Conservation (phyloP, 2,113 vertebrate genomes). For the Dermatemys mawii region DNA sequence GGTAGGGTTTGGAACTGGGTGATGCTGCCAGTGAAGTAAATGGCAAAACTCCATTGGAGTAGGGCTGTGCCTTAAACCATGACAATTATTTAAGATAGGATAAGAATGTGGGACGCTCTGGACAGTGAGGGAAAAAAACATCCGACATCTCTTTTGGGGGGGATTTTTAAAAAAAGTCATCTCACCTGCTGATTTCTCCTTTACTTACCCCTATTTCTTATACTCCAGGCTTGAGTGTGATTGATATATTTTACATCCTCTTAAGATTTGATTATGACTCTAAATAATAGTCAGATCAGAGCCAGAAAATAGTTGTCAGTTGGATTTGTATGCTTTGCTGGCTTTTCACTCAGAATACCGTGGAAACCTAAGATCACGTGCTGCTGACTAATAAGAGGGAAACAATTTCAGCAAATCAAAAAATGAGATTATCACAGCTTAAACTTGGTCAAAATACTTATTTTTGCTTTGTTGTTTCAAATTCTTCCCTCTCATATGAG, state of each 20-base stretch:
- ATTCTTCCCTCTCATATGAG: background rate
- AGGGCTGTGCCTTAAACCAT: background rate
- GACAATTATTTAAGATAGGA: background rate
- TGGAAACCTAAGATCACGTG: background rate
- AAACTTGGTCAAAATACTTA: background rate
- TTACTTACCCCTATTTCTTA: background rate
- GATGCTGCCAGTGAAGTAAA: slow-evolving; percentile 21
- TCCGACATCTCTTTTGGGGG: background rate
- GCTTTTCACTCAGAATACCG: background rate
- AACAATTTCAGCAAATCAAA: background rate
- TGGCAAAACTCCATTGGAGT: background rate
- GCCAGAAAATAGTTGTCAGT: background rate
- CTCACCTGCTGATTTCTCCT: background rate
- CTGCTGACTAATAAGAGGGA: background rate
- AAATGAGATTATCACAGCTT: background rate
- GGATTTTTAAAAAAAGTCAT: background rate
- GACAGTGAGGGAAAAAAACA: background rate
- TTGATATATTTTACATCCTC: background rate
- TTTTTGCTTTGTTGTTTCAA: background rate
- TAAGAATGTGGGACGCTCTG: background rate
- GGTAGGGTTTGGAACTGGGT: background rate
- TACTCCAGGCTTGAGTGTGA: background rate
- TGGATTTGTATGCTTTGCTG: background rate
- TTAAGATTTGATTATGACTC: background rate
- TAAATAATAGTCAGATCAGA: background rate